A percentile compares a stretch with the other conserved stretches of the same genome.
These are phyloP conservation scores for Todus mexicanus DNA, from an alignment of 2,797 vertebrate genomes.

Conservation along the genomic window DNA sequence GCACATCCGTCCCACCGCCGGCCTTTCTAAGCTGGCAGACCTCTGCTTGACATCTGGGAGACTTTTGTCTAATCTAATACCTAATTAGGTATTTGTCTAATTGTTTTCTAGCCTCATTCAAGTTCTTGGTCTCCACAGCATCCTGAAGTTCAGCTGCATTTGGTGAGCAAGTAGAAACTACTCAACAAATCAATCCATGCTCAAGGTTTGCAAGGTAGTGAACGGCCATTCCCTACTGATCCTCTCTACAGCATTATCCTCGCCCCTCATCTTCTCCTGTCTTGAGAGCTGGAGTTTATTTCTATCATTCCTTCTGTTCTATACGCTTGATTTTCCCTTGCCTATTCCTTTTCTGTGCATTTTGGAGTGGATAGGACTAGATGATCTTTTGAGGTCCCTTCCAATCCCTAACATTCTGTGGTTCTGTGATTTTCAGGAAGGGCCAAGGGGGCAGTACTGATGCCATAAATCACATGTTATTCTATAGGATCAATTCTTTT, in stretches of 20 bases:
- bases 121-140: background rate
- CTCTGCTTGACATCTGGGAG: background rate
- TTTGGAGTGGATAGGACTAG: too few species aligned
- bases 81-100: background rate
- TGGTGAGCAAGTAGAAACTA: background rate
- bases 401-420: too few species aligned
- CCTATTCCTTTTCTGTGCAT: background rate
- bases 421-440: too few species aligned
- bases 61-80: background rate
- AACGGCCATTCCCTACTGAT: background rate
- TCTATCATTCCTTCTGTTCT: background rate
- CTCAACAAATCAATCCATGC: too few species aligned
- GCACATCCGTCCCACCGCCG: rapidly evolving
- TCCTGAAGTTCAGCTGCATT: background rate
- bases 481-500: background rate
- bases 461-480: background rate
- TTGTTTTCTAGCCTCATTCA: background rate
- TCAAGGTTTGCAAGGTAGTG: background rate
- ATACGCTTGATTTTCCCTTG: background rate
- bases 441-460: background rate
- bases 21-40: background rate
- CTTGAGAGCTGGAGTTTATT: background rate
- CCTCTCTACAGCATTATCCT: background rate
- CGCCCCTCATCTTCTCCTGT: background rate
- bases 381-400: too few species aligned